Conservation (phyloP, 2,797 vertebrate genomes). For the Phaenicophaeus curvirostris region DNA sequence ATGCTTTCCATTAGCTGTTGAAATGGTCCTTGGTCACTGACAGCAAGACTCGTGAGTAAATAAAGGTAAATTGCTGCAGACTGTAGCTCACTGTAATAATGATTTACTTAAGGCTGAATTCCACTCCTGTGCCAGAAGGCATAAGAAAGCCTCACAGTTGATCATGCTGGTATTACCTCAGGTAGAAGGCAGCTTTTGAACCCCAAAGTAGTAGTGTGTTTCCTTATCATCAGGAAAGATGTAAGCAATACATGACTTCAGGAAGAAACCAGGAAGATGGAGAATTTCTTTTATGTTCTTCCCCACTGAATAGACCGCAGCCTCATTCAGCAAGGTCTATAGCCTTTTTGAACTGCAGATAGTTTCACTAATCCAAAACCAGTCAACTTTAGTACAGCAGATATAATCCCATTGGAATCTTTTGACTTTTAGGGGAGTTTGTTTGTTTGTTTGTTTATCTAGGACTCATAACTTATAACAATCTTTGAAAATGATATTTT, state of each 20-base stretch:
- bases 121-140: background rate
- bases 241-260: background rate
- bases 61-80: background rate
- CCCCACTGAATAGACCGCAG: background rate
- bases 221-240: background rate
- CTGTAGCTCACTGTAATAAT: background rate
- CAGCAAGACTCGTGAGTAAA: constrained; percentile 9
- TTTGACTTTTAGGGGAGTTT: background rate
- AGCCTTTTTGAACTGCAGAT: background rate
- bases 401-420: background rate
- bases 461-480: background rate
- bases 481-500: background rate
- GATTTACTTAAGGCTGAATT: background rate
- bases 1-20: constrained; percentile 21
- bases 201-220: background rate
- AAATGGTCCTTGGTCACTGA: constrained; percentile 1
- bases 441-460: background rate
- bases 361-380: background rate
- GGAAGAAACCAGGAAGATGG: background rate
- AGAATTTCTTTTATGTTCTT: background rate
- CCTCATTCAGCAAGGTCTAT: background rate
- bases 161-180: background rate
- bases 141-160: background rate
- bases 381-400: background rate
- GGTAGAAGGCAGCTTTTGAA: background rate